Evolutionary conservation across 2,113 vertebrate species (phyloP), one percentile per base, ranked within the genome.

Genomic region (Heterotilapia buettikoferi): DNA sequence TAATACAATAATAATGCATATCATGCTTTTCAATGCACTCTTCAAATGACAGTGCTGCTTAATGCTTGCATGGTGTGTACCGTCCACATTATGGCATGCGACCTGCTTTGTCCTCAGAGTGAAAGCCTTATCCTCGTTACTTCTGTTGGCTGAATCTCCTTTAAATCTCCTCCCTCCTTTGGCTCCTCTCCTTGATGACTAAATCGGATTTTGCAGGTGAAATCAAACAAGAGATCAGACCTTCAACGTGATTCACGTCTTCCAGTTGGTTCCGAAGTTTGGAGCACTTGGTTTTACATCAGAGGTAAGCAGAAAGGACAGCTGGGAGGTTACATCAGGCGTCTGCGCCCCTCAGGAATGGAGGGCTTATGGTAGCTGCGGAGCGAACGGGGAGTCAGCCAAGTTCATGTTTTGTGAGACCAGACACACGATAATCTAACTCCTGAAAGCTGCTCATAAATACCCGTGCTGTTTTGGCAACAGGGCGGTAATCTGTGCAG

Each of bases 391-490:
- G 26, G 84, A 88, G 92, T 92, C 92, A 89, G 92, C 93, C 91
- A 89, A 92, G 90, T 89, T 93, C 91, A 91, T 86, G 90, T 95
- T 90, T 89, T 43, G 84, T 83, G 84, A 81, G 80, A 85, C 6
- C 84, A 68, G 80, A 63, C 83, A 90, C 90, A 40, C 19, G 86
- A 87, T 90, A 87, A 91, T 90, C 89, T 85, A 89, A 89, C 93
- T 90, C 86, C 88, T 86, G 85, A 89, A 92, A 91, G 88, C 82
- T 33, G 87, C 82, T 92, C 88, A 87, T 86, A 85, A 93, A 92
- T 88, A 90, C 84, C 81, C 19, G 31, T 24, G 81, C 68, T 94
- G 93, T 95, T 96, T 89, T 94, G 93, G 90, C 92, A 96, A 95
- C 94, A 94, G 26, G 16, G 43, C n/a, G 61, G 66, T 89, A 92